Percentiles rank a stretch among this genome's conserved stretches.
phyloP scores from a whole-genome alignment of 92 coral and sea anemone genomes.

The Bergia puertoricense region DNA sequence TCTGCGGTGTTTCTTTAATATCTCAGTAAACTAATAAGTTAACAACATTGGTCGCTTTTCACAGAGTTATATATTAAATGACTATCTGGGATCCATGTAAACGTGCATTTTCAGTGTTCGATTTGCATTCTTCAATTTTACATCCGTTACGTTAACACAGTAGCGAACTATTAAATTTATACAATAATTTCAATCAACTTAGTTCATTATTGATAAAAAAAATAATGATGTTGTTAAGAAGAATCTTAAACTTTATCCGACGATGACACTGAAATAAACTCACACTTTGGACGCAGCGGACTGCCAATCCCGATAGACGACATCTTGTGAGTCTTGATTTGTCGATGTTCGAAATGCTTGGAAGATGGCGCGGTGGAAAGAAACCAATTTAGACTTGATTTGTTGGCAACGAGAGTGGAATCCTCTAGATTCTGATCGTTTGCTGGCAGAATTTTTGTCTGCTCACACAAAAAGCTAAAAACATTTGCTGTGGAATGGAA shows the following conservation, averaged over 20 bases:
- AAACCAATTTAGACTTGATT: not conserved
- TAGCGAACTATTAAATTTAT: too few relatives aligned
- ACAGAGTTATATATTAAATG: too few relatives aligned
- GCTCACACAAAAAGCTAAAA: not conserved
- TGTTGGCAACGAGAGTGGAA: not conserved
- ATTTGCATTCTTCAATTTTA: too few relatives aligned
- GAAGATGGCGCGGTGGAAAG: not conserved
- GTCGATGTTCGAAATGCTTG: not conserved
- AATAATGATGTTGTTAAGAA: too few relatives aligned
- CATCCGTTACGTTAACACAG: too few relatives aligned
- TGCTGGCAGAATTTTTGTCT: not conserved
- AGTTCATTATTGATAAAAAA: not conserved
- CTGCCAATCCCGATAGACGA: slow-evolving; percentile 63
- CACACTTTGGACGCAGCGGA: slow-evolving; percentile 72
- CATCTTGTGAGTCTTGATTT: slow-evolving; percentile 25
- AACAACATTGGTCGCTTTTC: too few relatives aligned
- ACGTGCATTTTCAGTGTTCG: too few relatives aligned
- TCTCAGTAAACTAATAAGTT: not conserved
- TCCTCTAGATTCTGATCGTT: not conserved
- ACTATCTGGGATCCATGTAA: too few relatives aligned
- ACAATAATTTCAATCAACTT: too few relatives aligned
- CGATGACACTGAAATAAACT: slow-evolving; percentile 7
- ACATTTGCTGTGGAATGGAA: too few relatives aligned
- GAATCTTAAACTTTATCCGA: too few relatives aligned
- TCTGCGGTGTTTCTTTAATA: too few relatives aligned